Percentiles rank a stretch among this genome's conserved stretches.
phyloP scores from a whole-genome alignment of 2,797 vertebrate genomes.

The Xenopus petersii region DNA sequence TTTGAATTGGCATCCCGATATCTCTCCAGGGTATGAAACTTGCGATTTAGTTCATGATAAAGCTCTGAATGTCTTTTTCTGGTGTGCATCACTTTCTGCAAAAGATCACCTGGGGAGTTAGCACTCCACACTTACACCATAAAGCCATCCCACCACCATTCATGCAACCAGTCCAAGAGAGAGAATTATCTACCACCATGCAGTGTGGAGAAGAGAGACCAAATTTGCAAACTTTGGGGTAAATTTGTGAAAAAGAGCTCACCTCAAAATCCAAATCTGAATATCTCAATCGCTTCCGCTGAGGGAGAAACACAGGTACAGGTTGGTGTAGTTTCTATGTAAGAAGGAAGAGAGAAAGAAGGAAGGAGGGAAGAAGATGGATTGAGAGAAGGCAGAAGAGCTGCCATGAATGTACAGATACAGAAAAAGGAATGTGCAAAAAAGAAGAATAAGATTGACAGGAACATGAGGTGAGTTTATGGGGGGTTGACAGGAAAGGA shows the following conservation, averaged over 20 bases:
- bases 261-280: conserved; percentile 99
- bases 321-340: conserved; percentile 48
- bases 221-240: not conserved
- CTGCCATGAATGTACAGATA: not conserved
- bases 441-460: not conserved
- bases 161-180: not conserved
- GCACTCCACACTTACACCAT: conserved; percentile 4
- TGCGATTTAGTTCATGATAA: conserved; percentile 99
- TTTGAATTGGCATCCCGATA: conserved; percentile 90
- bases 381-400: conserved; percentile 23
- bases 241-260: conserved; percentile 55
- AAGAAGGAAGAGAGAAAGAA: conserved; percentile 34
- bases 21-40: conserved; percentile 98
- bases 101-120: conserved; percentile 46
- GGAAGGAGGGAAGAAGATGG: conserved; percentile 35
- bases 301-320: conserved; percentile 62
- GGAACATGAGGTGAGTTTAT: not conserved
- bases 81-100: conserved; percentile 99
- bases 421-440: not conserved
- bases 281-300: conserved; percentile 98
- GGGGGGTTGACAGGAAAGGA: not conserved
- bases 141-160: not conserved
- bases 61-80: conserved; percentile 98
- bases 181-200: not conserved
- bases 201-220: not conserved